Percentiles rank a stretch among this genome's conserved stretches.
phyloP scores from a whole-genome alignment of 2,113 vertebrate genomes.

The Balaeniceps rex region DNA sequence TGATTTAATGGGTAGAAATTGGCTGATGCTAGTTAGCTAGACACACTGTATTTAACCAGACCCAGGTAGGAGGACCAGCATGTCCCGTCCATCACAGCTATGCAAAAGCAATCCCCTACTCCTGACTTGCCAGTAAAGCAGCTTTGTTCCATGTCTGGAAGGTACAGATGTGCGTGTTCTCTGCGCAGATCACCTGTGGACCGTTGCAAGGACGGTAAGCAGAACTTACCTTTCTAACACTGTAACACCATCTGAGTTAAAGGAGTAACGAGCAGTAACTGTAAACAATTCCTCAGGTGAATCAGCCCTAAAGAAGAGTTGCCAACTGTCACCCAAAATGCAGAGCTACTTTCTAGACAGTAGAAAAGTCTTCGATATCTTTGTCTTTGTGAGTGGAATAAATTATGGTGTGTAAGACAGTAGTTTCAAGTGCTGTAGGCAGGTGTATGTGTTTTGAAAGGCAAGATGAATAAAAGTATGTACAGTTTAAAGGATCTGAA shows the following conservation, averaged over 20 bases:
- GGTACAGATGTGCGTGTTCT: background rate
- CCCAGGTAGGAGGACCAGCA: background rate
- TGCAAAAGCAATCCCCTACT: background rate
- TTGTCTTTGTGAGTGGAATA: background rate
- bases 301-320: background rate
- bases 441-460: background rate
- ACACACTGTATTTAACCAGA: background rate
- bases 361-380: background rate
- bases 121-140: background rate
- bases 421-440: background rate
- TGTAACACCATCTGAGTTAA: background rate
- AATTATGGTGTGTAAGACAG: background rate
- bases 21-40: background rate
- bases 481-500: background rate
- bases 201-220: rapidly evolving
- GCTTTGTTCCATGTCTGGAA: background rate
- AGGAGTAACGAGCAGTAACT: background rate
- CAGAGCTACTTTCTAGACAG: background rate
- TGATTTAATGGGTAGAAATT: background rate
- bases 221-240: background rate
- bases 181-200: background rate
- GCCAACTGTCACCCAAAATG: background rate
- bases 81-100: background rate
- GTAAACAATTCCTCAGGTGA: background rate
- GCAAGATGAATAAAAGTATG: background rate